phyloP scores from a whole-genome alignment of 2,797 vertebrate species.

The Takifugu rubripes region DNA sequence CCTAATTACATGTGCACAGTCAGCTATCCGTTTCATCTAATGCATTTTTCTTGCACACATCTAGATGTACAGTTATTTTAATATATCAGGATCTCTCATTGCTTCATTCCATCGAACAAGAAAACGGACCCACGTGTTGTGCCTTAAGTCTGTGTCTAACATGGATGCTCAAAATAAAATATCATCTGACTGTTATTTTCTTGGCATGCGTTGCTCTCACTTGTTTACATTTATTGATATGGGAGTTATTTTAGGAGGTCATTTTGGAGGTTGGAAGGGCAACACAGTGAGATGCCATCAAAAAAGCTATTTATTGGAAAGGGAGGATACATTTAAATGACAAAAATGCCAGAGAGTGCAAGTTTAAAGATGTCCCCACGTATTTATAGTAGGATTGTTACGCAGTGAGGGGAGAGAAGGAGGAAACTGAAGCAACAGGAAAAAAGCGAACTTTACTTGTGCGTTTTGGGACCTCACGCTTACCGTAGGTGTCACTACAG shows the following conservation, averaged over 20 bases:
- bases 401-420: too few relatives aligned
- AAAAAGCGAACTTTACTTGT: slow-evolving; percentile 36
- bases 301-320: too few relatives aligned
- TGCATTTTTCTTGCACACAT: background rate
- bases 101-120: background rate
- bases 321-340: too few relatives aligned
- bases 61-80: slow-evolving; percentile 8
- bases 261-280: too few relatives aligned
- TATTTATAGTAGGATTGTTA: too few relatives aligned
- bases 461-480: slow-evolving; percentile 27
- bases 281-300: too few relatives aligned
- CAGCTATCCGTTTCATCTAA: slow-evolving; percentile 4
- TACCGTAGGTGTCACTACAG: slow-evolving; percentile 62
- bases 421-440: too few relatives aligned
- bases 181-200: slow-evolving; percentile 22
- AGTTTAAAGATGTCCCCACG: too few relatives aligned
- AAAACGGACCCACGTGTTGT: slow-evolving; percentile 31
- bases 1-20: slow-evolving; percentile 33
- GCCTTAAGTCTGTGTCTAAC: slow-evolving; percentile 42
- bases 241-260: background rate
- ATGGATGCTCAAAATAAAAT: slow-evolving; percentile 40
- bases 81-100: slow-evolving; percentile 7
- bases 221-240: background rate
- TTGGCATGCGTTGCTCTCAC: background rate
- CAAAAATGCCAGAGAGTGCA: too few relatives aligned